Evolutionary conservation across 2,797 vertebrate species (phyloP), one percentile per base, ranked within the genome.

Genomic region (Decapterus maruadsi): DNA sequence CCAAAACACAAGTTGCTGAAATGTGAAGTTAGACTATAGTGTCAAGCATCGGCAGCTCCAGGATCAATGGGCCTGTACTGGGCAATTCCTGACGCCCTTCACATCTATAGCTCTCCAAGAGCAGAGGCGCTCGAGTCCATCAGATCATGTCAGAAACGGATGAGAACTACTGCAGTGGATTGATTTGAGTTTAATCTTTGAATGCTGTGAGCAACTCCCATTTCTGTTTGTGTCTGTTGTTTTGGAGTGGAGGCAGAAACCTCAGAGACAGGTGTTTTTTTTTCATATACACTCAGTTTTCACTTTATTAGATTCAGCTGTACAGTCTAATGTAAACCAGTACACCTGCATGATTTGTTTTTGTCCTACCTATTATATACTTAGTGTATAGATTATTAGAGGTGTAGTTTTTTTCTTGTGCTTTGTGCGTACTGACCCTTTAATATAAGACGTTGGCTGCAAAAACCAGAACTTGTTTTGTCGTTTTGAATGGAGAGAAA

Each of bases 401-500:
- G 38, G 38, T 10, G 10, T 38, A 38, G 38, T 9, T 38, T 38
- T 1, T 29, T 5, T 34, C 31, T 34, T 10, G 7, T 0, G 9
- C 40, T 64, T 13, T 45, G 3, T 26, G 42, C 16, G 45, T 56
- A 38, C 0, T 53, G 19, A 34, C 4, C 26, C 11, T 77, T 68
- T 26, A 63, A 81, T 59, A 12, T 34, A 34, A 66, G 43, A 13
- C 1, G 1, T 20, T 71, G 4, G 31, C 5, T 60, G 45, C 1
- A 48, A 31, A 73, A 63, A 62, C 42, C 22, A 8, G 10, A 26
- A 36, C 36, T 34, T 42, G 6, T 57, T 8, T 8, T 60, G 38
- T 68, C 5, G 17, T 0, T 0, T 57, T 0, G 59, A 46, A 60
- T 20, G 42, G 0, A 14, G 26, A 46, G 16, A 38, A 6, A 17